Conservation (phyloP, 35 echinoderm and acorn worm genomes). For the Antedon bifida region DNA sequence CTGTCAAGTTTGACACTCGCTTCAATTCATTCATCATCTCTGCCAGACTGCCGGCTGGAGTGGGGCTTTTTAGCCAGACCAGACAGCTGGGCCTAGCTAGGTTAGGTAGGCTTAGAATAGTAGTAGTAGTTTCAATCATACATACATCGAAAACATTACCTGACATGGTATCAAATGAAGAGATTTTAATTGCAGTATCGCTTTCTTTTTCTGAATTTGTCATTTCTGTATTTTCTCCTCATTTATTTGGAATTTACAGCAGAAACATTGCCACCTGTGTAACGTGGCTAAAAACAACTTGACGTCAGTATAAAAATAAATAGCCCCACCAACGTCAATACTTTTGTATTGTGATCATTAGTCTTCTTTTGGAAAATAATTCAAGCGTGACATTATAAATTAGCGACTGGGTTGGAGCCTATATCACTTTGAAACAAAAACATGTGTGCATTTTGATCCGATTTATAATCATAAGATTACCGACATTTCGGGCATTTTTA, state of each 20-base stretch:
- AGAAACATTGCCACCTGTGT: neutral
- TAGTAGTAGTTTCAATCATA: no score
- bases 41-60: no score
- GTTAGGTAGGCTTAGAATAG: no score
- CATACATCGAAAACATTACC: neutral
- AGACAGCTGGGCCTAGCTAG: no score
- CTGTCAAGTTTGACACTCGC: no score
- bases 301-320: neutral
- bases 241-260: no score
- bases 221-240: neutral
- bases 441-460: neutral
- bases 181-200: neutral
- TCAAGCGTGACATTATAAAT: neutral
- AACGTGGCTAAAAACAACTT: neutral
- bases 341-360: neutral
- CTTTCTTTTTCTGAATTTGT: neutral
- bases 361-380: no score
- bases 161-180: neutral
- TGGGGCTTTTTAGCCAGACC: no score
- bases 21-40: no score
- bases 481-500: no score
- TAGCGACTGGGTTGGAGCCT: neutral
- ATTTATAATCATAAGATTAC: neutral
- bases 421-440: neutral
- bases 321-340: neutral